Base-by-base conservation (phyloP, 2,113 vertebrate genomes). In the Ammospiza nelsoni region DNA sequence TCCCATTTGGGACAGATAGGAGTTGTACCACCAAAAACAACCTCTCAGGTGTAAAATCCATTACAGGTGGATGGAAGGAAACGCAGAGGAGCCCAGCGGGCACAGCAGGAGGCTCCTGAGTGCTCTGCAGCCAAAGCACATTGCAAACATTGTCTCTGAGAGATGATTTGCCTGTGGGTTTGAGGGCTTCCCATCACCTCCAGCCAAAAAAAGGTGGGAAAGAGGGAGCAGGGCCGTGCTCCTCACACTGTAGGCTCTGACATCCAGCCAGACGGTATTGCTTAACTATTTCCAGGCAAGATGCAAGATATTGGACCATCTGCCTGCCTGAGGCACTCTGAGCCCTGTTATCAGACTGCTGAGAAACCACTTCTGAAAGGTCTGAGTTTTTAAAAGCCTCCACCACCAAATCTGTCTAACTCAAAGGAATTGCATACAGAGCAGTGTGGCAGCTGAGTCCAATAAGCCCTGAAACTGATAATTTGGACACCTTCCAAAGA, bases 21-120 rank as follows among this genome's bases (percentile, higher is more conserved):
- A 78, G 52, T 71, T 77, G 76, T 84, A 77, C 73, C 87, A 87
- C 89, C 89, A 89, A 96, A 94, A 93, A 81, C 43, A 96, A 92
- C 68, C 17, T 0, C 69, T 87, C 65, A 41, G 89, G 77, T 94
- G 91, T 94, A 78, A 95, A 95, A 92, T 91, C 28, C 62, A 63
- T 71, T 90, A 62, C 39, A 84, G 43, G 49, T 11, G 0, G 55
- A 11, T 0, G 3, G 51, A 43, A 66, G 46, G 39, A 62, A 78
- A 61, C 1, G 16, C 51, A 39, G 59, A 87, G 66, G 29, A 86
- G 76, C 35, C 48, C 48, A 7, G 3, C 0, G 55, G 82, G 37
- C 82, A 71, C 5, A 5, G 68, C 5, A 0, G 55, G 66, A 94
- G 71, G n/a, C 48, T 77, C 21, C 39, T 8, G 23, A 85, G 65